Evolutionary conservation across 1,140 invertebrate species (phyloP), one percentile per base, ranked within the genome.

Genomic region (Hetaerina americana): DNA sequence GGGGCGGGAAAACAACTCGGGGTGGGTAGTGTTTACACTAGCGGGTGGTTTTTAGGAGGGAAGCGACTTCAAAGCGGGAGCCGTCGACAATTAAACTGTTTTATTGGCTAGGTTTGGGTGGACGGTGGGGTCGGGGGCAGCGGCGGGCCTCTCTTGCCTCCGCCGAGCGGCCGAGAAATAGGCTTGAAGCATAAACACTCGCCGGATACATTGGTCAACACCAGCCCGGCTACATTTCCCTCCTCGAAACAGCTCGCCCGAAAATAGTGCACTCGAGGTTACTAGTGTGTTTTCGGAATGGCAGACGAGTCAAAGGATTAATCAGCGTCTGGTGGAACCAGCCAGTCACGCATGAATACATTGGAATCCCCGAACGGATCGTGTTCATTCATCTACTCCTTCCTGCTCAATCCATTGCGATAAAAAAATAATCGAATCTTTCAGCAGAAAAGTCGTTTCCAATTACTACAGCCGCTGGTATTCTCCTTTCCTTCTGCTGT

Each of bases 41-140:
- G 6, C 31, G 6, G 27, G 24, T 25, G 67, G 67, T 67, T 68
- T n/a, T 68, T 68, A 68, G 67, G 15, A 68, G 67, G 5, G 68
- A 69, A 28, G 26, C 25, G 6, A 69, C 68, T 69, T 69, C 68
- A 69, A 69, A 69, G 68, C 10, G 26, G 24, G 6, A 27, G 67
- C 67, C 67, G 67, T 28, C 68, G 68, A 69, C 68, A 69, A 69
- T 69, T 69, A 69, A 69, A 69, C 26, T 0, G 26, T 69, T 69
- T 69, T 69, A 69, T 69, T 69, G 68, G 67, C 31, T 40, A 68
- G 67, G 67, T 68, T 68, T 68, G n/a, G 31, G 40, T 57, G 22
- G 40, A n/a, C 40, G 40, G 22, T 57, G 40, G 22, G 40, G 40
- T 8, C 6, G 31, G 31, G 18, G 31, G 31, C 31, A 6, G 18